Percentiles rank a stretch among this genome's conserved stretches.
Conservation (phyloP, 35 echinoderm and acorn worm species). For the Apostichopus californicus region DNA sequence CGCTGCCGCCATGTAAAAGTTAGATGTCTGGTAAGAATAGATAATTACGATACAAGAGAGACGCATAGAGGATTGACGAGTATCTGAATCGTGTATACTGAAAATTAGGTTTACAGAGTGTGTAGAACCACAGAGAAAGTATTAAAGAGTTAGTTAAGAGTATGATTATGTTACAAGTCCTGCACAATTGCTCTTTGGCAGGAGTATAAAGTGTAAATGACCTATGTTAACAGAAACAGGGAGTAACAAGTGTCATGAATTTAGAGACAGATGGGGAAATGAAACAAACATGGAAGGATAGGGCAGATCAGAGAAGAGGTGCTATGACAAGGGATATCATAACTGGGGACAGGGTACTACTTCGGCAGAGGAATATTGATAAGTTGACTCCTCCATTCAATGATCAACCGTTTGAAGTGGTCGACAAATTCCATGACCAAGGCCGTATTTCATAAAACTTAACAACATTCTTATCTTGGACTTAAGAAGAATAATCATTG, state of each 20-base stretch:
- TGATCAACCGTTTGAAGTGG: background rate
- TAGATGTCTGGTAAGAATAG: too few relatives aligned
- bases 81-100: too few relatives aligned
- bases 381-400: slow-evolving; percentile 21
- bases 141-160: too few relatives aligned
- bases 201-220: slow-evolving; percentile 42
- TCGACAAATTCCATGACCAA: slow-evolving; percentile 12
- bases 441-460: too few relatives aligned
- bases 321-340: background rate
- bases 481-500: too few relatives aligned
- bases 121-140: slow-evolving; percentile 44
- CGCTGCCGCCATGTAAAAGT: too few relatives aligned
- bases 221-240: slow-evolving; percentile 13
- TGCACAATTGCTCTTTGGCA: slow-evolving; percentile 59
- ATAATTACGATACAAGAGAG: too few relatives aligned
- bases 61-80: too few relatives aligned
- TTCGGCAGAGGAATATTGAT: slow-evolving; percentile 1
- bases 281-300: slow-evolving; percentile 24
- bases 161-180: background rate
- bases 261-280: slow-evolving; percentile 10
- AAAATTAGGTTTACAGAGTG: too few relatives aligned
- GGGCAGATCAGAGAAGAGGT: slow-evolving; percentile 3
- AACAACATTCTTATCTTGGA: too few relatives aligned
- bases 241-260: background rate
- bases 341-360: slow-evolving; percentile 10